These are phyloP conservation scores for Drosophila kokeensis DNA, from an alignment of 2,888 invertebrate genomes.

Conservation along the genomic window DNA sequence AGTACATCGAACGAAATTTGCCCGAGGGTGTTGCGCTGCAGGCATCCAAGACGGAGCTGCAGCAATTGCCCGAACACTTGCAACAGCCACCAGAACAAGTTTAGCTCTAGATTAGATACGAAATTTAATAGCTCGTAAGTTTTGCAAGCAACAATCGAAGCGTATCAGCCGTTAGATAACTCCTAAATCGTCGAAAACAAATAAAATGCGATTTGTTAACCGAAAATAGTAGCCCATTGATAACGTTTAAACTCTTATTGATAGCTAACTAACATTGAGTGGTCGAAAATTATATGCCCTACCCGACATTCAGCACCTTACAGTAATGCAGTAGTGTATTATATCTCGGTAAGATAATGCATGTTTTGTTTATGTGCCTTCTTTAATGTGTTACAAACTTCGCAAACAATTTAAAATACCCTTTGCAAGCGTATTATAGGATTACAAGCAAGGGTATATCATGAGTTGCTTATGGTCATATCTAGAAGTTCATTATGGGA, in stretches of 20 bases:
- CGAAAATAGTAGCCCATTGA: conserved; percentile 33
- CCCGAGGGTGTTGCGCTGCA: conserved; percentile 99
- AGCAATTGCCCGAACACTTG: conserved; percentile 87
- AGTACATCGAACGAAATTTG: conserved; percentile 97
- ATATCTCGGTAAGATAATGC: not conserved
- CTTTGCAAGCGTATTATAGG: not conserved
- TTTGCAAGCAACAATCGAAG: conserved; percentile 12
- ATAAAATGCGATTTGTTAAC: conserved; percentile 43
- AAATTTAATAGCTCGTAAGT: conserved; percentile 23
- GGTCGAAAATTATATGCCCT: conserved; percentile 12
- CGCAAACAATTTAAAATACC: not conserved
- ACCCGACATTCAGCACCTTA: conserved; percentile 21
- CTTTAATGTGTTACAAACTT: not conserved
- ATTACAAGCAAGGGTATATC: not conserved
- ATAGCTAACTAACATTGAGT: not conserved
- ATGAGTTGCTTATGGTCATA: conserved; percentile 28
- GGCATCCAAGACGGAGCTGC: conserved; percentile 91
- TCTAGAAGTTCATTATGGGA: conserved; percentile 52
- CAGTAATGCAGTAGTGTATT: not conserved
- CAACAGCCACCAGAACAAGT: conserved; percentile 84
- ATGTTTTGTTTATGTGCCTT: not conserved
- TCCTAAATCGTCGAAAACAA: conserved; percentile 24
- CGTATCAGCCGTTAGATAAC: conserved; percentile 42
- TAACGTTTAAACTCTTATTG: conserved; percentile 29
- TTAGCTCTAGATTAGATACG: conserved; percentile 43